Conservation (phyloP, 2,888 invertebrate genomes). For the Idaea aversata region DNA sequence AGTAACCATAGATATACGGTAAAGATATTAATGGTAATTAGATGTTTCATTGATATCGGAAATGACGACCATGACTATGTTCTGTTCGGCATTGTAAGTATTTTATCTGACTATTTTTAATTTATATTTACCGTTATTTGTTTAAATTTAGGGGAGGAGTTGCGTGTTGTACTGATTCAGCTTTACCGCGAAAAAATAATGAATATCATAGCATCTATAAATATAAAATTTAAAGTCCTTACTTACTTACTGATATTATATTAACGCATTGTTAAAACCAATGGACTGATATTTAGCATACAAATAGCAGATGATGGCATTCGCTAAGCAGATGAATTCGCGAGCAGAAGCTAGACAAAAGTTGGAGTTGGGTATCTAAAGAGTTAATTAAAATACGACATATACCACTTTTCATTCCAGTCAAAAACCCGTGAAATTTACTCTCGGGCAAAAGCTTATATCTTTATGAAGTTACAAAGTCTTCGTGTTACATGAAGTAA, state of each 20-base stretch:
- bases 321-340: too few species aligned
- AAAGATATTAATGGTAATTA: constrained; percentile 40
- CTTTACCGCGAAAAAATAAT: not conserved
- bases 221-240: too few species aligned
- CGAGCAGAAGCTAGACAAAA: too few species aligned
- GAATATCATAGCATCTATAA: too few species aligned
- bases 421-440: not conserved
- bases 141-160: too few species aligned
- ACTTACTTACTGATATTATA: too few species aligned
- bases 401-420: not conserved
- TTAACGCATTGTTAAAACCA: too few species aligned
- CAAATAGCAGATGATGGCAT: too few species aligned
- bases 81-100: constrained; percentile 5
- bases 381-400: not conserved
- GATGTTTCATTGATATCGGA: constrained; percentile 42
- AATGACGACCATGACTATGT: constrained; percentile 24
- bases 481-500: not conserved
- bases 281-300: too few species aligned
- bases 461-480: constrained; percentile 1
- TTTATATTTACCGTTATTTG: not conserved
- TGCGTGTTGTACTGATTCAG: constrained; percentile 9
- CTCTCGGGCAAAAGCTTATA: not conserved
- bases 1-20: constrained; percentile 14
- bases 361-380: too few species aligned
- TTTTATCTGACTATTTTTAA: not conserved